Base-by-base conservation (phyloP, 2,888 invertebrate genomes). In the Bhutanitis thaidina region DNA sequence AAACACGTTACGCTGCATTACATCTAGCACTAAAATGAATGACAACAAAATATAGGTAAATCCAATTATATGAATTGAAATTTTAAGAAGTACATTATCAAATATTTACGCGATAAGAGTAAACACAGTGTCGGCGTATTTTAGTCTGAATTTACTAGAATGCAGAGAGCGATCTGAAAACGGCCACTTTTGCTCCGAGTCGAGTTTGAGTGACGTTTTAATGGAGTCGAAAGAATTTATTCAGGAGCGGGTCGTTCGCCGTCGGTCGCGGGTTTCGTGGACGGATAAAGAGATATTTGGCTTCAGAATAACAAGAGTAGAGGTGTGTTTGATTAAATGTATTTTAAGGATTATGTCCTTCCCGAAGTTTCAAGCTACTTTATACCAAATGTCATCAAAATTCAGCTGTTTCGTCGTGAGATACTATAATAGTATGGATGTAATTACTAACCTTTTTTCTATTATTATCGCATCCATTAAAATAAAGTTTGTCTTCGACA, bases 181-280 rank as follows among this genome's bases (percentile, higher is more conserved):
- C 55, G 53, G 56, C 53, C 57, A 57, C 58, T 61, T 59, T 56
- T 53, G 50, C 53, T 38, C 57, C 52, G 47, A 57, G 56, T 52
- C 59, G 35, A 54, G 52, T 58, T 58, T 61, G 60, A 61, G 59
- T 62, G 64, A 64, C 62, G 53, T 62, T 61, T 64, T 64, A 64
- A 64, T 64, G 64, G 62, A 62, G 54, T 58, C 61, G 55, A 54
- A 60, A 53, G 61, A 61, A 63, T 61, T 58, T 61, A 63, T 61
- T 63, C 63, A 63, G 59, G 56, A 56, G 52, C 49, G 43, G 50
- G 51, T 41, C 45, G 49, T 40, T 54, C 50, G 41, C 43, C 49
- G 53, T 36, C 45, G 5, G 13, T 14, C 37, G 16, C 37, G 12
- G 14, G 10, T 12, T 8, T 16, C 27, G 40, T 3, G 35, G 36